A percentile compares a stretch with the other conserved stretches of the same genome.
phyloP scores from a whole-genome alignment of 2,113 vertebrate genomes.

The Brevimyrus niger region DNA sequence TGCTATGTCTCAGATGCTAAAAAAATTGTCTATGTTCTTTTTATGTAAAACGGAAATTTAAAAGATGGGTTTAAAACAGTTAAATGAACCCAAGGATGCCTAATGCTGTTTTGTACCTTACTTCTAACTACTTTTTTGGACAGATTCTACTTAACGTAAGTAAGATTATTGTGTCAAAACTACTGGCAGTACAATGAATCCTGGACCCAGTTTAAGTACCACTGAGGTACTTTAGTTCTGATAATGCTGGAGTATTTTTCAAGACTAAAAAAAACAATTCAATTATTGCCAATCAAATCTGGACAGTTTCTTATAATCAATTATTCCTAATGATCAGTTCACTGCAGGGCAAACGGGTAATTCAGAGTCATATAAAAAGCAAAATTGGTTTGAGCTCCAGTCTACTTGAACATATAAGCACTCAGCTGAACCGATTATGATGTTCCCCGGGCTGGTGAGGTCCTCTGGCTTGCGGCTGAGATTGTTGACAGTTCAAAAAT shows the following conservation, averaged over 20 bases:
- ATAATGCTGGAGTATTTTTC: not conserved
- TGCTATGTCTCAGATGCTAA: not conserved
- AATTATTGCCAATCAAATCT: not conserved
- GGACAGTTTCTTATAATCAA: constrained; percentile 31
- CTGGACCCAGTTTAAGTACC: not conserved
- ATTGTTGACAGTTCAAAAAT: not conserved
- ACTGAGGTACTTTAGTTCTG: not conserved
- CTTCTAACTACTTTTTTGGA: not conserved
- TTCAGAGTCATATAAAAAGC: not conserved
- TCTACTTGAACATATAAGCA: not conserved
- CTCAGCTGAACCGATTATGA: not conserved
- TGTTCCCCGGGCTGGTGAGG: not conserved
- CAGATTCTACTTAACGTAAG: not conserved
- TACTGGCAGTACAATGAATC: not conserved
- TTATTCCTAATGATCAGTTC: not conserved
- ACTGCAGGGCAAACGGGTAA: not conserved
- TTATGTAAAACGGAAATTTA: not conserved
- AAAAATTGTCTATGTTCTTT: not conserved
- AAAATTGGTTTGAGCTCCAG: not conserved
- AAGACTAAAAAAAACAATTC: not conserved
- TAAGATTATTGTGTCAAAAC: not conserved
- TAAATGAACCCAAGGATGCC: not conserved
- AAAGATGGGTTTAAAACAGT: not conserved
- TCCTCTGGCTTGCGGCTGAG: not conserved
- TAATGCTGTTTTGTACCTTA: not conserved